Percentiles rank a stretch among this genome's conserved stretches.
Conservation (phyloP, 2,113 vertebrate genomes). For the Heliornis fulica region DNA sequence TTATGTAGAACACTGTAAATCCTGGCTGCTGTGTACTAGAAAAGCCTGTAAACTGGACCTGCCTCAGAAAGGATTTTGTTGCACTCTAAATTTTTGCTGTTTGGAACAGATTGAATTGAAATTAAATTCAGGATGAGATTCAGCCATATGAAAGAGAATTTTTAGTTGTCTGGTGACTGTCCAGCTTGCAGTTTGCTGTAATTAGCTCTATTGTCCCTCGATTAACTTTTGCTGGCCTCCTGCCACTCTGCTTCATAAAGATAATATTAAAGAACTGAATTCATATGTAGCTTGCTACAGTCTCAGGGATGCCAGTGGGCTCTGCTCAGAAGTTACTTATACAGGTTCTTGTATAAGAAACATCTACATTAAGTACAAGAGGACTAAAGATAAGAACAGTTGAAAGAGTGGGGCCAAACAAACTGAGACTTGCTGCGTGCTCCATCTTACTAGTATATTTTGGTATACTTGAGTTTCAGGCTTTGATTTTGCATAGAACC, state of each 20-base stretch:
- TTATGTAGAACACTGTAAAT: neutral
- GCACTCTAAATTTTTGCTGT: neutral
- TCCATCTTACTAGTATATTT: neutral
- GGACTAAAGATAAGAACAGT: neutral
- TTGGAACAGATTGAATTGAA: neutral
- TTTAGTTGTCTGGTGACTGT: constrained; percentile 13
- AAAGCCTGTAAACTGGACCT: neutral
- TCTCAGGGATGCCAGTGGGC: neutral
- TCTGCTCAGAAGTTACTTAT: neutral
- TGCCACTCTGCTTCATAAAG: neutral
- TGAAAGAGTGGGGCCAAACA: neutral
- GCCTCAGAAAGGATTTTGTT: neutral
- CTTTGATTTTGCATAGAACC: neutral
- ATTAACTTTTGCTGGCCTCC: neutral
- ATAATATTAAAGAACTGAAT: neutral
- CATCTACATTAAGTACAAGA: neutral
- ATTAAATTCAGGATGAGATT: constrained; percentile 27
- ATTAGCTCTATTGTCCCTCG: neutral
- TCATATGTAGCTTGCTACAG: neutral
- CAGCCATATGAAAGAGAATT: neutral
- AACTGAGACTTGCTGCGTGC: neutral
- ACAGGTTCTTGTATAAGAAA: neutral
- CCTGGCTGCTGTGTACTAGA: neutral
- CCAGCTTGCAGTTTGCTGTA: neutral
- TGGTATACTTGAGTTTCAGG: neutral